These are phyloP conservation scores for Eupithecia subumbrata DNA, from an alignment of 2,888 invertebrate species.

Conservation along the genomic window DNA sequence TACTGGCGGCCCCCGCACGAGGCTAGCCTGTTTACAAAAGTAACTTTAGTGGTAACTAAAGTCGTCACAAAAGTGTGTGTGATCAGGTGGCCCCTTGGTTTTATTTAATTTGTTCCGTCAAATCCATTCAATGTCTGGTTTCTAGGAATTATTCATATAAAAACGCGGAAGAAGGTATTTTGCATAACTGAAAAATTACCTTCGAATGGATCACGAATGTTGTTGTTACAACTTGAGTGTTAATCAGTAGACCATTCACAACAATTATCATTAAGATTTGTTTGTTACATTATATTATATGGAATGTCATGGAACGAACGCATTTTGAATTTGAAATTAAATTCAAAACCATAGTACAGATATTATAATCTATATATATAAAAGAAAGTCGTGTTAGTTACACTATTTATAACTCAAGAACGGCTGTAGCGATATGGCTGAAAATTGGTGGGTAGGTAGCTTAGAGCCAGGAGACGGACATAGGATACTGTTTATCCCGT, in stretches of 20 bases:
- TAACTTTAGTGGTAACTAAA: neutral
- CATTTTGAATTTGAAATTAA: neutral
- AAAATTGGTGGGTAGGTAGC: too few relatives aligned
- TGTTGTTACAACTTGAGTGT: neutral
- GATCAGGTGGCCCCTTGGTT: neutral
- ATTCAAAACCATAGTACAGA: neutral
- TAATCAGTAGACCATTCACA: neutral
- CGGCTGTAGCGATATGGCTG: too few relatives aligned
- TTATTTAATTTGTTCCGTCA: neutral
- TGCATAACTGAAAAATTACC: neutral
- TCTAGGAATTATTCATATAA: neutral
- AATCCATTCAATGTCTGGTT: neutral
- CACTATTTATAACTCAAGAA: too few relatives aligned
- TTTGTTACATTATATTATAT: neutral
- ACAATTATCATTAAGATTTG: neutral
- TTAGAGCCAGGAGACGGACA: too few relatives aligned
- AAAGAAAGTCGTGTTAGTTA: too few relatives aligned
- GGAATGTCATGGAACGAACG: neutral
- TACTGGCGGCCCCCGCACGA: too few relatives aligned
- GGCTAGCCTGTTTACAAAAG: too few relatives aligned
- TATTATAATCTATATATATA: too few relatives aligned
- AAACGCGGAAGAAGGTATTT: slow-evolving; percentile 2
- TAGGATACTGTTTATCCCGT: too few relatives aligned
- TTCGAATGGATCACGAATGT: neutral
- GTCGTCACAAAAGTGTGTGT: neutral